Conservation (phyloP, 2,888 invertebrate species). For the Meteorus colon region DNA sequence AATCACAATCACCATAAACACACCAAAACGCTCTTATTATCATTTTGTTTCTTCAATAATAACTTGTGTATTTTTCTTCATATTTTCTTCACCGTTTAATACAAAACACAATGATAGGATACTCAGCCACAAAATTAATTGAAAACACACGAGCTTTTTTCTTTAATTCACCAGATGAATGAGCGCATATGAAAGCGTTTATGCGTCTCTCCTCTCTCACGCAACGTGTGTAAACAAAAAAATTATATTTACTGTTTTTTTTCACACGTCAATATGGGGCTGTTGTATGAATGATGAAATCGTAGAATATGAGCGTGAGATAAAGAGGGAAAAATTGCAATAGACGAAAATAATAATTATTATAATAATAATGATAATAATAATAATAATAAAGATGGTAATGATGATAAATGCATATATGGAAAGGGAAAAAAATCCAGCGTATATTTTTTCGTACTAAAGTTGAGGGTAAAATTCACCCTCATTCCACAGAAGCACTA, state of each 20-base stretch:
- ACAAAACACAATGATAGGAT: neutral
- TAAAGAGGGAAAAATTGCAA: conserved; percentile 6
- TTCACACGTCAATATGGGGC: conserved; percentile 36
- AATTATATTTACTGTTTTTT: conserved; percentile 10
- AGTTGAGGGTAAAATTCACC: conserved; percentile 38
- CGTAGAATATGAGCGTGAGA: neutral
- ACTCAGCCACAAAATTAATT: neutral
- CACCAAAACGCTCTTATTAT: conserved; percentile 27
- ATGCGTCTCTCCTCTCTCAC: neutral
- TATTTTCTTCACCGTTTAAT: neutral
- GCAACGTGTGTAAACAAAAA: neutral
- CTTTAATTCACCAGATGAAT: neutral
- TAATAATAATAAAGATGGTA: too few species aligned
- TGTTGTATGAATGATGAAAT: conserved; percentile 19
- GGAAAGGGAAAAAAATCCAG: conserved; percentile 25
- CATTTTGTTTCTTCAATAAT: conserved; percentile 34
- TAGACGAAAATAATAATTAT: too few species aligned
- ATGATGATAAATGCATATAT: too few species aligned
- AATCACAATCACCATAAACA: conserved; percentile 29
- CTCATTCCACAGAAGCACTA: conserved; percentile 31
- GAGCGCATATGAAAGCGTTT: neutral
- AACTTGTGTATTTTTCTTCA: neutral
- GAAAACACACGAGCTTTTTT: neutral
- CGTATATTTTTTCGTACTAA: conserved; percentile 33
- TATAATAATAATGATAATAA: too few species aligned